phyloP scores from a whole-genome alignment of 1,140 invertebrate genomes.

The Parasteatoda tepidariorum region DNA sequence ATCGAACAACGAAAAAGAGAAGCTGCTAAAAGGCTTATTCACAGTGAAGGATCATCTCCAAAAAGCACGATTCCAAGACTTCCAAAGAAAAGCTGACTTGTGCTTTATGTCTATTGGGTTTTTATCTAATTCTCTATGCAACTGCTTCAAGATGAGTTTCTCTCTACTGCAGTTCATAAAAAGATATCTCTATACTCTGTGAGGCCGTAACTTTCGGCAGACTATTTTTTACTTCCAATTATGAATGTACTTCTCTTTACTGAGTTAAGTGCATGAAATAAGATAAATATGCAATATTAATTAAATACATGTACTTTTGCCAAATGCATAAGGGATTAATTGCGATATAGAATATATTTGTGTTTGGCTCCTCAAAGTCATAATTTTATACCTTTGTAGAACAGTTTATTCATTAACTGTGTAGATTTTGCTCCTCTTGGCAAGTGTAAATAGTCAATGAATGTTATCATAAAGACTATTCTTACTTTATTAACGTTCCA shows the following conservation, averaged over 20 bases:
- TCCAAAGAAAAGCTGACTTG: conserved; percentile 50
- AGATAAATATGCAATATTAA: conserved; percentile 35
- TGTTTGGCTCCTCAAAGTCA: conserved; percentile 29
- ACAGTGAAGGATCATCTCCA: conserved; percentile 45
- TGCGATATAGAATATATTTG: conserved; percentile 3
- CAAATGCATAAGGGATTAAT: conserved; percentile 35
- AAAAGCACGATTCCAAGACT: conserved; percentile 11
- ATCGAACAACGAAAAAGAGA: conserved; percentile 55
- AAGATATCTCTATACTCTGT: neutral
- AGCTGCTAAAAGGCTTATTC: conserved; percentile 46
- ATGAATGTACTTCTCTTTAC: neutral
- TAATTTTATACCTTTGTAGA: conserved; percentile 41
- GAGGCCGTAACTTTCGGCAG: neutral
- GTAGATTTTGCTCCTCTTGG: conserved; percentile 1
- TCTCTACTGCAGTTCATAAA: conserved; percentile 22
- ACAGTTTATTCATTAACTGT: conserved; percentile 10
- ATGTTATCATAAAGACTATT: conserved; percentile 25
- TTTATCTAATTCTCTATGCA: neutral
- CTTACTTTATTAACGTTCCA: conserved; percentile 29
- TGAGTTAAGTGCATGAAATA: neutral
- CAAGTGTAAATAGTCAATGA: conserved; percentile 42
- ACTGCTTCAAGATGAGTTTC: neutral
- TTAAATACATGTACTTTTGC: conserved; percentile 2
- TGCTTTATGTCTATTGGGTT: neutral
- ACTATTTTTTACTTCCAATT: neutral